Percentiles rank a stretch among this genome's conserved stretches.
These are phyloP conservation scores for Pelodiscus sinensis DNA, from an alignment of 2,113 vertebrate species.

Conservation along the genomic window DNA sequence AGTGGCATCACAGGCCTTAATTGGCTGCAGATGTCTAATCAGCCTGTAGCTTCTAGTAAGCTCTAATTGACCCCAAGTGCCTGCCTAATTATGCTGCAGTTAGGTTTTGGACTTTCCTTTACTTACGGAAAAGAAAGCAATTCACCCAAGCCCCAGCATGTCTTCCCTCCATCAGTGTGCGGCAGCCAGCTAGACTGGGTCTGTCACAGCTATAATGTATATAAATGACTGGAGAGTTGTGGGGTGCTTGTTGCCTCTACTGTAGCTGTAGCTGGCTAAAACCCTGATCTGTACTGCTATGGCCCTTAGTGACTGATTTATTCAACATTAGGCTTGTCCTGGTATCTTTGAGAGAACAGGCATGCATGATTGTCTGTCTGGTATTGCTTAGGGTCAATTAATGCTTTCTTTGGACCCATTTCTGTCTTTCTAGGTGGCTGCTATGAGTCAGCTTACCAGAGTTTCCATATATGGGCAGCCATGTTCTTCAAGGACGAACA, in stretches of 20 bases:
- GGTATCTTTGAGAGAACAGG: neutral
- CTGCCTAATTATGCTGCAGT: no score
- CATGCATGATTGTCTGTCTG: neutral
- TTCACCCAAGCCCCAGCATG: no score
- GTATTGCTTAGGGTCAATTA: neutral
- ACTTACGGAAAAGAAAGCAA: no score
- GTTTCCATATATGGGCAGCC: neutral
- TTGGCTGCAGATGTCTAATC: no score
- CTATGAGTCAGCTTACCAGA: neutral
- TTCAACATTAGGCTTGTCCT: neutral
- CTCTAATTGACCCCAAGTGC: no score
- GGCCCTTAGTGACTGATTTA: neutral
- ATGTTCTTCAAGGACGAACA: neutral
- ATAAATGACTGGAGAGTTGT: neutral
- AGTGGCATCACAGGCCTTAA: no score
- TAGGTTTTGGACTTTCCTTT: no score
- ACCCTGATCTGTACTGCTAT: neutral
- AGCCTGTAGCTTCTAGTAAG: no score
- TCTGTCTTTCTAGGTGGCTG: neutral
- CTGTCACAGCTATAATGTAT: neutral
- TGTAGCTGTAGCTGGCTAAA: accelerated
- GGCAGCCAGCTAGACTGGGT: no score
- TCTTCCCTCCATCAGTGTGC: no score
- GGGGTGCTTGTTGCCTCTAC: neutral
- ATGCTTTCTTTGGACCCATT: neutral